A percentile compares a stretch with the other conserved stretches of the same genome.
Conservation (phyloP, 2,113 vertebrate species). For the Nibea albiflora region DNA sequence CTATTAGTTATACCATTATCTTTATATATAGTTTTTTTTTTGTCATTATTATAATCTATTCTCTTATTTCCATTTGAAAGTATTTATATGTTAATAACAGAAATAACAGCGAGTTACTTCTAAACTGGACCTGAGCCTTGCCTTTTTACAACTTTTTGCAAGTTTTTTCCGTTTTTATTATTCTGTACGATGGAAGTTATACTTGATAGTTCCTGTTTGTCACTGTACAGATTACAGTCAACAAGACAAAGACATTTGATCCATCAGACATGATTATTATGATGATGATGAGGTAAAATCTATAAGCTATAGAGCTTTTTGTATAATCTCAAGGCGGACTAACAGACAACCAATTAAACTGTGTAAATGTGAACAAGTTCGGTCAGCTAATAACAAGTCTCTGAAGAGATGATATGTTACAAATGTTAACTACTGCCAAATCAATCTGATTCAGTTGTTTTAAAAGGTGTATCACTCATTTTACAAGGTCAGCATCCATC, state of each 20-base stretch:
- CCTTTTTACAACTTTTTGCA: neutral
- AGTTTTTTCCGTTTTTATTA: neutral
- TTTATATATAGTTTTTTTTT: neutral
- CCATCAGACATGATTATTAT: too few species aligned
- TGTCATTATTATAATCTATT: neutral
- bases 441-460: conserved; percentile 38
- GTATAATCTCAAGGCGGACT: neutral
- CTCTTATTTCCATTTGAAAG: too few species aligned
- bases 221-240: neutral
- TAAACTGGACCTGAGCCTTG: neutral
- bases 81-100: too few species aligned
- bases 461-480: conserved; percentile 43
- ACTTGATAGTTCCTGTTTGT: neutral
- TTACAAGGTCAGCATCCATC: conserved; percentile 54
- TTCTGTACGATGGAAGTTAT: neutral
- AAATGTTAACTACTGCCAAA: neutral
- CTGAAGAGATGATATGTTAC: neutral
- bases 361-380: too few species aligned
- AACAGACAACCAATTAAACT: neutral
- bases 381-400: neutral
- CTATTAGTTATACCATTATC: neutral
- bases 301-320: neutral
- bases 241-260: neutral
- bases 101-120: too few species aligned
- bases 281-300: neutral